Evolutionary conservation across 2,797 vertebrate species (phyloP).

Genomic region (Champsocephalus gunnari): DNA sequence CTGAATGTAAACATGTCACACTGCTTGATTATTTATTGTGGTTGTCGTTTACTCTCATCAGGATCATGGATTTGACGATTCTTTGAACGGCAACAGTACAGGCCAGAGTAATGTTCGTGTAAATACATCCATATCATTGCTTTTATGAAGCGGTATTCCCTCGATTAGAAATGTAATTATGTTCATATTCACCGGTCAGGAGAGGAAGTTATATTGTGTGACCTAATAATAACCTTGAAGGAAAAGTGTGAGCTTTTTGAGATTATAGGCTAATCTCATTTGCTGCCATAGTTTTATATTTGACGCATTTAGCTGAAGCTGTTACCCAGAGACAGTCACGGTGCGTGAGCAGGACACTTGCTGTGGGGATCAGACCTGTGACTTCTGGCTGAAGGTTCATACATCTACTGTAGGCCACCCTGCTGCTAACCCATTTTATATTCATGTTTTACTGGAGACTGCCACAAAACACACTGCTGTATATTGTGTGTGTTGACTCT

Average conservation of each 20-base stretch:
- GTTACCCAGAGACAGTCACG: slow-evolving; percentile 44
- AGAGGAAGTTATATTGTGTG: slow-evolving; percentile 46
- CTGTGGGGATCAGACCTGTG: slow-evolving; percentile 64
- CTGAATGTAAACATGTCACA: slow-evolving; percentile 64
- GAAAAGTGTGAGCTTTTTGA: slow-evolving; percentile 62
- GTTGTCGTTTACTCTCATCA: slow-evolving; percentile 48
- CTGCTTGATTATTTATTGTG: slow-evolving; percentile 65
- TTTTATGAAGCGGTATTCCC: slow-evolving; percentile 55
- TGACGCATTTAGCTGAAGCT: slow-evolving; percentile 55
- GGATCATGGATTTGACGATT: slow-evolving; percentile 36
- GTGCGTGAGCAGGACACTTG: slow-evolving; percentile 43
- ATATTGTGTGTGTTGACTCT: slow-evolving; percentile 22
- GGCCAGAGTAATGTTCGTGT: slow-evolving; percentile 66
- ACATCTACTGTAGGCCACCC: slow-evolving; percentile 54
- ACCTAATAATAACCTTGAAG: slow-evolving; percentile 47
- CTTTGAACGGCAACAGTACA: slow-evolving; percentile 32
- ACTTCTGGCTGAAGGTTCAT: slow-evolving; percentile 40
- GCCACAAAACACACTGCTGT: slow-evolving; percentile 36
- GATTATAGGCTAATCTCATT: slow-evolving; percentile 47
- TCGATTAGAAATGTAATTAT: slow-evolving; percentile 68
- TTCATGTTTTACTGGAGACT: slow-evolving; percentile 54
- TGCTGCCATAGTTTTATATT: slow-evolving; percentile 58
- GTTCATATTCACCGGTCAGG: slow-evolving; percentile 64
- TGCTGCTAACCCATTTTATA: slow-evolving; percentile 71
- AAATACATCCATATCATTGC: slow-evolving; percentile 67